phyloP scores from a whole-genome alignment of 2,888 invertebrate species.

The Nasonia oneida region DNA sequence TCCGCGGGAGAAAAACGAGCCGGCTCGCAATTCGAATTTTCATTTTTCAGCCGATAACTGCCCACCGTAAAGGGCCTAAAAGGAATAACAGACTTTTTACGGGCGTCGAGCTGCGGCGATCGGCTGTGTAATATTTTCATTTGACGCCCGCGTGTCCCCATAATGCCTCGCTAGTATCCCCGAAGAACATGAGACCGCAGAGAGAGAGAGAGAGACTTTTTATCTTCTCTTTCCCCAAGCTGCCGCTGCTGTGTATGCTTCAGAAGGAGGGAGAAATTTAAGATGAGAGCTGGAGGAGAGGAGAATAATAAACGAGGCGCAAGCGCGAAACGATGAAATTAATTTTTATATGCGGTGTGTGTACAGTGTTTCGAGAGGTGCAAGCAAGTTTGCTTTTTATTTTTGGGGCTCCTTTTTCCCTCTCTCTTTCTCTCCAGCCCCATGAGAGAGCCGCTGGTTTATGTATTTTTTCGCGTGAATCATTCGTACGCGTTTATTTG shows the following conservation, averaged over 20 bases:
- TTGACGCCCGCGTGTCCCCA: conserved; percentile 68
- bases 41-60: conserved; percentile 57
- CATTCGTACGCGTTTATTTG: not conserved
- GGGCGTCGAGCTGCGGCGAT: conserved; percentile 1
- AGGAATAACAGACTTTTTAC: conserved; percentile 20
- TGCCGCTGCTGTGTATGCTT: not conserved
- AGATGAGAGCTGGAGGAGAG: conserved; percentile 34
- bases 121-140: conserved; percentile 72
- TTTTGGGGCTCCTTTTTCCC: not conserved
- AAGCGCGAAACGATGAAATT: conserved; percentile 35
- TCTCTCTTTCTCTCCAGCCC: not conserved
- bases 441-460: not conserved
- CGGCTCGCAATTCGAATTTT: conserved; percentile 41
- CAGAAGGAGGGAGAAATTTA: conserved; percentile 45
- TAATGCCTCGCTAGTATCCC: conserved; percentile 69
- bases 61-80: conserved; percentile 65
- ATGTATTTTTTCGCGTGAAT: not conserved
- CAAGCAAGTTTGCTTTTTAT: not conserved
- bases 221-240: conserved; percentile 17
- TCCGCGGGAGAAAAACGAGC: not conserved
- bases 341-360: conserved; percentile 38
- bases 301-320: conserved; percentile 54
- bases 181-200: conserved; percentile 71
- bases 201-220: conserved; percentile 35
- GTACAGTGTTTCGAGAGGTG: conserved; percentile 1